A percentile compares a stretch with the other conserved stretches of the same genome.
These are phyloP conservation scores for Crotalus viridis DNA, from an alignment of 2,113 vertebrate species.

Conservation along the genomic window DNA sequence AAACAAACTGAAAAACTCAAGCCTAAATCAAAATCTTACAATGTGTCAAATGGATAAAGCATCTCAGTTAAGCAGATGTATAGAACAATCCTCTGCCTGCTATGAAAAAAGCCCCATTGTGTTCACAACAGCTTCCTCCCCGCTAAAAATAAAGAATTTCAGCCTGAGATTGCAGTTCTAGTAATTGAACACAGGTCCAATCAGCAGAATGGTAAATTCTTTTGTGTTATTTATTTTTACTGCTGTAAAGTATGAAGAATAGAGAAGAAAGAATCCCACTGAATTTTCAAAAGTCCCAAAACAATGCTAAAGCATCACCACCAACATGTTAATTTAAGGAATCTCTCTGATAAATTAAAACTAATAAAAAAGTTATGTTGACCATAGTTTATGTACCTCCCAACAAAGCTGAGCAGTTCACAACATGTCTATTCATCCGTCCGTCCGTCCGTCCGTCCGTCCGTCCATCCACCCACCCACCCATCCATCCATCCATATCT, in stretches of 20 bases:
- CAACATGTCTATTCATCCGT: background rate
- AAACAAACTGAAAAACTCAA: background rate
- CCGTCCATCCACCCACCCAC: too few relatives aligned
- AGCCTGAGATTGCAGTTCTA: background rate
- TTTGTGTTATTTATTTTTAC: background rate
- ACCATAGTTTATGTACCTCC: background rate
- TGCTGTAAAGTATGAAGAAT: background rate
- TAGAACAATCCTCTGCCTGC: background rate
- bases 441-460: too few relatives aligned
- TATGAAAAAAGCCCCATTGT: background rate
- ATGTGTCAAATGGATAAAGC: background rate
- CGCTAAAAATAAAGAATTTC: background rate
- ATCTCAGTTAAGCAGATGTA: background rate
- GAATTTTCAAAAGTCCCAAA: background rate
- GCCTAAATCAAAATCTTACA: background rate
- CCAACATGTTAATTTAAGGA: background rate
- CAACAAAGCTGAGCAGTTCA: background rate
- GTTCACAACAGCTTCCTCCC: background rate
- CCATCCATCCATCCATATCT: too few relatives aligned
- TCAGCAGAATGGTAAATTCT: background rate
- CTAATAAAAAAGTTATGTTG: background rate
- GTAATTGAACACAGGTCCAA: background rate
- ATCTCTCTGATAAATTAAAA: background rate
- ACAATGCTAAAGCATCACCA: background rate
- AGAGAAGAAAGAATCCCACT: background rate